Percentiles rank a stretch among this genome's conserved stretches.
Conservation (phyloP, 2,113 vertebrate genomes). For the Synchiropus splendidus region DNA sequence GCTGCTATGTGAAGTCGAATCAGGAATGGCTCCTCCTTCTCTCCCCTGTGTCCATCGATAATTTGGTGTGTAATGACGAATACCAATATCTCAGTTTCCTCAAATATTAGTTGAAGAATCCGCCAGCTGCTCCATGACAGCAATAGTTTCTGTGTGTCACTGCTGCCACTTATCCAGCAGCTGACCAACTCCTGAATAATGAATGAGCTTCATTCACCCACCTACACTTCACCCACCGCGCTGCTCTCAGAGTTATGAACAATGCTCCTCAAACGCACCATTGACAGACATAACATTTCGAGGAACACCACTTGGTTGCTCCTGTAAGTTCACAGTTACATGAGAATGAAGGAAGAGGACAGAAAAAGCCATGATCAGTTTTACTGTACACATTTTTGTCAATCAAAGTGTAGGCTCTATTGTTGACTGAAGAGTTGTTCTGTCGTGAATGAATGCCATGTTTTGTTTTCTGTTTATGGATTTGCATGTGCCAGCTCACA, state of each 20-base stretch:
- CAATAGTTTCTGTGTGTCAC: constrained; percentile 48
- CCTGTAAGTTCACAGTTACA: too few relatives aligned
- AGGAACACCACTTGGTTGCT: too few relatives aligned
- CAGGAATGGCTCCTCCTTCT: constrained; percentile 40
- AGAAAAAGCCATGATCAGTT: too few relatives aligned
- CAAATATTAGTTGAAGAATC: constrained; percentile 42
- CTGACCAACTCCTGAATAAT: constrained; percentile 62
- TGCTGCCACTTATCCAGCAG: constrained; percentile 45
- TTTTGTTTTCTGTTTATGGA: constrained; percentile 52
- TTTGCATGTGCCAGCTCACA: constrained; percentile 38
- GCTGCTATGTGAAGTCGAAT: constrained; percentile 25
- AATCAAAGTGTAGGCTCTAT: constrained; percentile 64
- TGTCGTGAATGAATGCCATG: constrained; percentile 50
- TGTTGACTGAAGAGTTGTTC: constrained; percentile 37
- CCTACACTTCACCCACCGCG: constrained; percentile 50
- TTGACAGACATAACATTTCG: too few relatives aligned
- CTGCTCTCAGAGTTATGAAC: constrained; percentile 21
- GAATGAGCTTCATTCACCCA: constrained; percentile 46
- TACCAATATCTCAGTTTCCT: constrained; percentile 19
- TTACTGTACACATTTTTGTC: too few relatives aligned
- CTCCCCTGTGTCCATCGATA: constrained; percentile 16
- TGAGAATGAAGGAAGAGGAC: too few relatives aligned
- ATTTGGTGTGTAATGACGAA: constrained; percentile 25
- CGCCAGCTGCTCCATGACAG: constrained; percentile 42
- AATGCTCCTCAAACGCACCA: constrained; percentile 6